Evolutionary conservation across 2,113 vertebrate species (phyloP).

Genomic region (Lycaon pictus): DNA sequence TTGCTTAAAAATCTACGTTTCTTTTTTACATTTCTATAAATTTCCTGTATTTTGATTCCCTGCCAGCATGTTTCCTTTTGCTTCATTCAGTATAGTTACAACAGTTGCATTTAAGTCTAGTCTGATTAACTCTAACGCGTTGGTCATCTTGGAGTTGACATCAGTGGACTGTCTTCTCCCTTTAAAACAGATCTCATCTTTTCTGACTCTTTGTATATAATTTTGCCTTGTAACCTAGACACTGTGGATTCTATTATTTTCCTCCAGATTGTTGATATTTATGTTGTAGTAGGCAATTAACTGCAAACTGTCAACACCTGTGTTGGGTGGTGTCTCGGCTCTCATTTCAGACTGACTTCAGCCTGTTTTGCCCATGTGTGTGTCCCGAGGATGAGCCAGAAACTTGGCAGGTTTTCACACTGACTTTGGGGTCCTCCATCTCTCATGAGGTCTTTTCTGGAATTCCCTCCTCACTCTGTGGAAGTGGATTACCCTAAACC

Average conservation of each 20-base stretch:
- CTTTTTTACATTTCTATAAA: not conserved
- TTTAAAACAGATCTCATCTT: not conserved
- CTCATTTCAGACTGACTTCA: not conserved
- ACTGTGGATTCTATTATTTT: not conserved
- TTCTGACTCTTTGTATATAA: not conserved
- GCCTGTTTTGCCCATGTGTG: not conserved
- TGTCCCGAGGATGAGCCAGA: too few species aligned
- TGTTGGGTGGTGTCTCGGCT: not conserved
- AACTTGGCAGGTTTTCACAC: not conserved
- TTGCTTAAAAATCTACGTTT: not conserved
- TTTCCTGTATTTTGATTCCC: not conserved
- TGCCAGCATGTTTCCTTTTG: not conserved
- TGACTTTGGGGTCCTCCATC: not conserved
- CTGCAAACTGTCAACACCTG: not conserved
- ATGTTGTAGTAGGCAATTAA: not conserved
- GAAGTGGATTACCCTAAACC: not conserved
- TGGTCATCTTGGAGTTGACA: not conserved
- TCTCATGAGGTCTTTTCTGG: not conserved
- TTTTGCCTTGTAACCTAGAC: not conserved
- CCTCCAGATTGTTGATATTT: not conserved
- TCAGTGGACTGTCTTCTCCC: not conserved
- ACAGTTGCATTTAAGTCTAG: not conserved
- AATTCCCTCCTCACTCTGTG: not conserved
- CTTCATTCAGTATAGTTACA: not conserved
- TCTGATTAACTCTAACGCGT: not conserved